Conservation (phyloP, 2,113 vertebrate species). For the Uria lomvia region DNA sequence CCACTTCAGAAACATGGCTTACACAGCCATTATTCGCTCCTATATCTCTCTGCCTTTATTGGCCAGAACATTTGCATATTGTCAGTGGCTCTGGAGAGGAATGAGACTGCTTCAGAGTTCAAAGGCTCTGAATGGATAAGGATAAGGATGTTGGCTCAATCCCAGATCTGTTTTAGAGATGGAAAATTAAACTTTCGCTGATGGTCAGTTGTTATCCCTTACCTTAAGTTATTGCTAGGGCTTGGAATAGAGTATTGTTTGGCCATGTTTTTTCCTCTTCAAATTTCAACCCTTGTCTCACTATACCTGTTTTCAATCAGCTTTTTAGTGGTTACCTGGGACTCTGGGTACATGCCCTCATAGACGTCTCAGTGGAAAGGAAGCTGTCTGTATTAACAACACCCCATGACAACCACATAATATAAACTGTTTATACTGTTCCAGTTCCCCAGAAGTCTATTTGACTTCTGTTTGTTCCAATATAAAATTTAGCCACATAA, state of each 20-base stretch:
- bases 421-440: background rate
- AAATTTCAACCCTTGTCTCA: background rate
- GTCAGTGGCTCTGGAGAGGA: background rate
- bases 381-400: background rate
- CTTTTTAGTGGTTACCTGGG: background rate
- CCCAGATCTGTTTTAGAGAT: background rate
- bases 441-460: background rate
- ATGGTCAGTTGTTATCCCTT: background rate
- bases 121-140: background rate
- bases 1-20: background rate
- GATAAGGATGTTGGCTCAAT: background rate
- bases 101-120: background rate
- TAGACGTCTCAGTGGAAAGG: background rate
- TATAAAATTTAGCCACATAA: background rate
- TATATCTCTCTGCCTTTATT: background rate
- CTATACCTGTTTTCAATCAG: background rate
- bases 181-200: constrained; percentile 1
- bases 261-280: background rate
- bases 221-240: background rate
- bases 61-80: background rate
- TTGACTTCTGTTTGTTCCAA: background rate
- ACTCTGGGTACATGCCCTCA: background rate
- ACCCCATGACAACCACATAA: background rate
- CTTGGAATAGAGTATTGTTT: background rate
- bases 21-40: background rate